Base-by-base conservation (phyloP, 2,888 invertebrate genomes). In the Patella ulyssiponensis region DNA sequence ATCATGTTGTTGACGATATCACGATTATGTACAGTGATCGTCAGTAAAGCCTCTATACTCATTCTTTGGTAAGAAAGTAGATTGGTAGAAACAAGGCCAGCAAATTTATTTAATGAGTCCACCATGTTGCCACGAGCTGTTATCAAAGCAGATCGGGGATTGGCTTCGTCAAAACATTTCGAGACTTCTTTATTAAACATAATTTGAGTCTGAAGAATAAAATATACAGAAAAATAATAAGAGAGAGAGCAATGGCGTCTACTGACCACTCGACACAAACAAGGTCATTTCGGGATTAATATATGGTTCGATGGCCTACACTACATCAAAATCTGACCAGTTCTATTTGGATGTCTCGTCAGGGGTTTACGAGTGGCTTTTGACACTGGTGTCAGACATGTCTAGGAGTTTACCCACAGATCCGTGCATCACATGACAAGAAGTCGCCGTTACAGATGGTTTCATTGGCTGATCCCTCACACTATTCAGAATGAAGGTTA, bases 11-110 rank as follows among this genome's bases (percentile, higher is more conserved):
- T 83, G 58, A 91, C 76, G 76, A 91, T 91, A 82, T 92, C 91
- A 71, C 91, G 82, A 81, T 89, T 91, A 83, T 92, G 92, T 12
- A 92, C 92, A 75, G 89, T 87, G 75, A 91, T 88, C 53, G 90
- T 91, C 69, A 92, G 86, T 77, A 92, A 78, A 1, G 92, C 92
- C 81, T 91, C 91, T 51, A 92, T 85, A 76, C 89, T 89, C 86
- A 90, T 86, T 9, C 90, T 86, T 85, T 89, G 90, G 81, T 86
- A 85, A 14, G 83, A 77, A 52, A 82, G 79, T 44, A 92, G 81
- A 72, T 85, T 82, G 15, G 85, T 81, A 23, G 88, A 88, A 54
- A 91, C 90, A 15, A 91, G 84, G 7, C 88, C 86, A 1, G 91
- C 91, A 52, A 91, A 84, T 17, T 83, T 78, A 77, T 87, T 89